Base-by-base conservation (phyloP, 2,888 invertebrate genomes). In the Schrankia costaestrigalis region DNA sequence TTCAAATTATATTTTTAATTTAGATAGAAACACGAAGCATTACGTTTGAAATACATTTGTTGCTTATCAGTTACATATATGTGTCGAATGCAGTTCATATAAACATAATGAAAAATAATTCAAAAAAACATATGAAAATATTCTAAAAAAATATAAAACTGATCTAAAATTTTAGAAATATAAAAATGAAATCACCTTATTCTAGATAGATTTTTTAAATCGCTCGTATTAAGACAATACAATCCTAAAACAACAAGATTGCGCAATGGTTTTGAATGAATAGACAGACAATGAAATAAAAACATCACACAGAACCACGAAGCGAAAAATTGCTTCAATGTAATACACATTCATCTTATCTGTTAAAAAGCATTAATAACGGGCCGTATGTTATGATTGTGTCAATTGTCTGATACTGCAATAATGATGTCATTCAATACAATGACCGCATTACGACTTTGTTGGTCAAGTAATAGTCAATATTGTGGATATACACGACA, bases 391-490 rank as follows among this genome's bases (percentile, higher is more conserved):
- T 67, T 68, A 61, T 69, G 70, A 68, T 63, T 56, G 49, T 56
- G 52, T 52, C 68, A 71, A 71, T 71, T 63, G 68, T 65, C 57
- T 53, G 52, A 41, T 39, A 40, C 49, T 53, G 50, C 57, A 59
- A 60, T 60, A 59, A 62, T 71, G 67, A 67, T 65, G 62, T 70
- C 70, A 71, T 68, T 44, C 43, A 41, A 55, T 54, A 47, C 53
- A 63, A 56, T 57, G 52, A 53, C 56, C 55, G 55, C 51, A 46
- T 28, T 26, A 23, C 29, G 24, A 23, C 36, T 32, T 31, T 19
- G 31, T 27, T 28, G 31, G 28, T 28, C 17, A 24, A 36, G 27
- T 22, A 17, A 37, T 34, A 35, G 26, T 26, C 26, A 23, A 21
- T 35, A 49, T 38, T 43, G 40, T 46, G 28, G 30, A 32, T 15